phyloP scores from a whole-genome alignment of 1,140 invertebrate genomes.

The Dinoponera quadriceps region DNA sequence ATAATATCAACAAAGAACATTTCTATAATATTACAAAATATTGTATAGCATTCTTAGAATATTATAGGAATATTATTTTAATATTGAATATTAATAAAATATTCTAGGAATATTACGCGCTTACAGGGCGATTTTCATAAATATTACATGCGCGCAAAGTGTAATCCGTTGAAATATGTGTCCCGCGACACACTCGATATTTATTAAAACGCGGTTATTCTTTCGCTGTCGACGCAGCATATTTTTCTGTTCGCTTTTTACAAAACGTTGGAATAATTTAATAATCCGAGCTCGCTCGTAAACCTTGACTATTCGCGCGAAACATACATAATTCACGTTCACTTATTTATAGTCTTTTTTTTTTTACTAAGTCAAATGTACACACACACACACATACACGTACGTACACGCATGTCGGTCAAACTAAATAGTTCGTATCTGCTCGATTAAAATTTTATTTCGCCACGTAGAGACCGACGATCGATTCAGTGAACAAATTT shows the following conservation, averaged over 20 bases:
- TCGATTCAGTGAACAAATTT: too few species aligned
- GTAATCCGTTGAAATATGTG: neutral
- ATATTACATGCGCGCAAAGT: too few species aligned
- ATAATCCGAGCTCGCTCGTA: conserved; percentile 23
- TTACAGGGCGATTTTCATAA: too few species aligned
- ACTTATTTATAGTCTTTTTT: conserved; percentile 48
- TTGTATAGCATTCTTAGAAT: too few species aligned
- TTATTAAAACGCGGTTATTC: neutral
- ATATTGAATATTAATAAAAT: too few species aligned
- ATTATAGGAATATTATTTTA: too few species aligned
- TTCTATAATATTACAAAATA: too few species aligned
- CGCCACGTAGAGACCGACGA: too few species aligned
- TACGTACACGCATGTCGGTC: neutral
- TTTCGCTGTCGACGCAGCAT: neutral
- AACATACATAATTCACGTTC: conserved; percentile 46
- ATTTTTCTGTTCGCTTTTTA: neutral
- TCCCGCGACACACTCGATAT: neutral
- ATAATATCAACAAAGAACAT: too few species aligned
- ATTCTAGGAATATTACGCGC: too few species aligned
- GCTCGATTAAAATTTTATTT: conserved; percentile 20
- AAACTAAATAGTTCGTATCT: neutral
- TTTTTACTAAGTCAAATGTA: conserved; percentile 33
- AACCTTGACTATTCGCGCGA: conserved; percentile 46
- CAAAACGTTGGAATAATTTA: conserved; percentile 59
- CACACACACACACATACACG: neutral